A percentile compares a stretch with the other conserved stretches of the same genome.
These are phyloP conservation scores for Cheilosia grossa DNA, from an alignment of 2,888 invertebrate genomes.

Conservation along the genomic window DNA sequence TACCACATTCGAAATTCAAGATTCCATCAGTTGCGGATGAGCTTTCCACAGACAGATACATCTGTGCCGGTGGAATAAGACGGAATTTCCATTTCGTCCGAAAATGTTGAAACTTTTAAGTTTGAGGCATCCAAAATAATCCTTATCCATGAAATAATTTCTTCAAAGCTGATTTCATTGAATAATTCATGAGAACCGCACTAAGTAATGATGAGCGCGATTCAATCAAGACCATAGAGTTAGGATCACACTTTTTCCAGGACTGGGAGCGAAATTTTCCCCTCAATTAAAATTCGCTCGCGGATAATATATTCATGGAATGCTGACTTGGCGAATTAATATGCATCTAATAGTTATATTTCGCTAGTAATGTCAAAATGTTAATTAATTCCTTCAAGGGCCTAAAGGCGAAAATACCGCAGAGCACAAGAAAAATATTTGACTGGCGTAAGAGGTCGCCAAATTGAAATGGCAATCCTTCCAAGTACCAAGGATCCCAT, in stretches of 20 bases:
- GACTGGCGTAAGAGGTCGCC: slow-evolving; percentile 55
- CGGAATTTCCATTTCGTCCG: slow-evolving; percentile 31
- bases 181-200: slow-evolving; percentile 59
- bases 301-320: slow-evolving; percentile 44
- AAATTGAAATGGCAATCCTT: slow-evolving; percentile 68
- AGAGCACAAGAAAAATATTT: slow-evolving; percentile 44
- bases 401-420: background rate
- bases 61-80: slow-evolving; percentile 6
- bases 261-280: slow-evolving; percentile 31
- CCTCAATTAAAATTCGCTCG: slow-evolving; percentile 56
- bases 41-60: slow-evolving; percentile 21
- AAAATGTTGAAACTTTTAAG: slow-evolving; percentile 31
- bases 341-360: slow-evolving; percentile 60
- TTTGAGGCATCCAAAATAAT: slow-evolving; percentile 18
- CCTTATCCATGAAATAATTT: slow-evolving; percentile 48
- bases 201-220: slow-evolving; percentile 43
- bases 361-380: slow-evolving; percentile 51
- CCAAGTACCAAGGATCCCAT: slow-evolving; percentile 36
- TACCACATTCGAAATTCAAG: slow-evolving; percentile 42
- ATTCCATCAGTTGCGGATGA: slow-evolving; percentile 50
- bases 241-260: background rate
- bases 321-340: slow-evolving; percentile 57
- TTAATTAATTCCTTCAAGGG: slow-evolving; percentile 62
- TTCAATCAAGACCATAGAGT: slow-evolving; percentile 26
- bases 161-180: slow-evolving; percentile 31